Percentiles rank a stretch among this genome's conserved stretches.
Conservation (phyloP, 2,797 vertebrate species). For the Otolemur crassicaudatus region DNA sequence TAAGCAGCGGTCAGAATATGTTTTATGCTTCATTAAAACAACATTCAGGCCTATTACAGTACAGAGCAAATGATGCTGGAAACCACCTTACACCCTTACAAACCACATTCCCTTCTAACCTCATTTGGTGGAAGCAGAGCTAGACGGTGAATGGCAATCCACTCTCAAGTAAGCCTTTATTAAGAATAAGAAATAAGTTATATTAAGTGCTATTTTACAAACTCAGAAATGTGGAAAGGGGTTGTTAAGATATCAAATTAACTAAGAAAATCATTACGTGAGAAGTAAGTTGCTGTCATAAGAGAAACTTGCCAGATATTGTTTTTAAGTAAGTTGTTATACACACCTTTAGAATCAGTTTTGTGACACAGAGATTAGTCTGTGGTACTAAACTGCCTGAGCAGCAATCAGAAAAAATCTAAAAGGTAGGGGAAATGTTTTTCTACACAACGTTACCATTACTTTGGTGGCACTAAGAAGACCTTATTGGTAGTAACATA, state of each 20-base stretch:
- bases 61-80: constrained; percentile 37
- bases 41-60: constrained; percentile 53
- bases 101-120: constrained; percentile 57
- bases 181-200: constrained; percentile 81
- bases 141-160: constrained; percentile 35
- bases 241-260: constrained; percentile 79
- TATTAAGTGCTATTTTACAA: constrained; percentile 74
- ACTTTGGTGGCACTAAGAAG: constrained; percentile 37
- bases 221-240: constrained; percentile 64
- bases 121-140: constrained; percentile 49
- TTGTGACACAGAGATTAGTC: constrained; percentile 71
- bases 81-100: constrained; percentile 52
- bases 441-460: not conserved
- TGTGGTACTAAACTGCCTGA: constrained; percentile 47
- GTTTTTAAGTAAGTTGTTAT: constrained; percentile 68
- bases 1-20: constrained; percentile 52
- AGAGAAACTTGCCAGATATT: constrained; percentile 74
- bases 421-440: not conserved
- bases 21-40: constrained; percentile 63
- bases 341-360: constrained; percentile 73
- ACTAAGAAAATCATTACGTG: constrained; percentile 71
- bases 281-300: constrained; percentile 78
- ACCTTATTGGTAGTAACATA: constrained; percentile 47
- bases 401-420: constrained; percentile 53
- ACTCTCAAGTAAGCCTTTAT: constrained; percentile 77